Evolutionary conservation across 2,888 invertebrate genomes (phyloP).

Genomic region (Leptopilina syphax): DNA sequence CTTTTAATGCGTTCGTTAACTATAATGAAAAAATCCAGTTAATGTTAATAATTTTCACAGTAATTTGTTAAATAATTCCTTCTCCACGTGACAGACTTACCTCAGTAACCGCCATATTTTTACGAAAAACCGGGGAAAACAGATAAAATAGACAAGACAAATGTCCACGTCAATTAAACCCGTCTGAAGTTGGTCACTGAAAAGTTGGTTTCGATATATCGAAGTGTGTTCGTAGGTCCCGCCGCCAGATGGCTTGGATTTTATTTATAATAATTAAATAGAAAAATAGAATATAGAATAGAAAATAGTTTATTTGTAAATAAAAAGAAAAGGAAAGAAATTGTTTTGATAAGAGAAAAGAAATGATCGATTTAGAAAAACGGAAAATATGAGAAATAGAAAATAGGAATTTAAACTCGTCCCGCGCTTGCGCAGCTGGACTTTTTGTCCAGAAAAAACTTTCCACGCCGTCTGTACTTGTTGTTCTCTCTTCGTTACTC

Average conservation of each 20-base stretch:
- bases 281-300: no score
- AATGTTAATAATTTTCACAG: conserved; percentile 46
- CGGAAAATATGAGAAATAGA: no score
- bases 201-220: background rate
- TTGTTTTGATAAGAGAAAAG: no score
- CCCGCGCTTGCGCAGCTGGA: no score
- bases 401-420: no score
- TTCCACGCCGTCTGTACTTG: no score
- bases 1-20: conserved; percentile 84
- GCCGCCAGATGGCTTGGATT: background rate
- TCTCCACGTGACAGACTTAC: conserved; percentile 79
- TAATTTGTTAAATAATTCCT: conserved; percentile 49
- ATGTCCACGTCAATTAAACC: background rate
- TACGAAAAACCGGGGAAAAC: conserved; percentile 59
- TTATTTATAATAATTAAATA: no score
- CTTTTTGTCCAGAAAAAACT: no score
- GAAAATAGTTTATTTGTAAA: no score
- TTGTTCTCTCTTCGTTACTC: no score
- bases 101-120: conserved; percentile 85
- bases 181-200: background rate
- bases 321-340: no score
- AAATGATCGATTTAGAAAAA: no score
- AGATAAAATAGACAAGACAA: conserved; percentile 1
- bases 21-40: conserved; percentile 71
- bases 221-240: background rate